phyloP scores from a whole-genome alignment of 2,888 invertebrate species.

The Pristionchus fissidentatus region DNA sequence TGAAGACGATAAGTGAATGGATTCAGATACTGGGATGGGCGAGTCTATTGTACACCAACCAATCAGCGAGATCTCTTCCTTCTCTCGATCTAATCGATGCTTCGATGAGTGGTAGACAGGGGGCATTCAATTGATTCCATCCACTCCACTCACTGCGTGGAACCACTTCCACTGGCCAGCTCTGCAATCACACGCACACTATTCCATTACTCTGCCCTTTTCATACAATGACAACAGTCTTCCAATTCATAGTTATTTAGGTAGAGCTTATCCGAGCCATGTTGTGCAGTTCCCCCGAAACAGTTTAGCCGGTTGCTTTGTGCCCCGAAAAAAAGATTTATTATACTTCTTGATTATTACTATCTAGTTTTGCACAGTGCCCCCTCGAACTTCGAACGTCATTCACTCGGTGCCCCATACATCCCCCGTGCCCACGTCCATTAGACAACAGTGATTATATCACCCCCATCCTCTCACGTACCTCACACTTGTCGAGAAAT shows the following conservation, averaged over 20 bases:
- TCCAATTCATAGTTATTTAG: too few relatives aligned
- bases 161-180: slow-evolving; percentile 54
- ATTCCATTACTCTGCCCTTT: too few relatives aligned
- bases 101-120: slow-evolving; percentile 61
- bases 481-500: slow-evolving; percentile 56
- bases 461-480: too few relatives aligned
- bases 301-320: too few relatives aligned
- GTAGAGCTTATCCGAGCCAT: too few relatives aligned
- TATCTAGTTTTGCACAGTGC: too few relatives aligned
- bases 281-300: too few relatives aligned
- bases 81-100: slow-evolving; percentile 60
- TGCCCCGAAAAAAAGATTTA: not conserved
- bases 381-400: slow-evolving; percentile 27
- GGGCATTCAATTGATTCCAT: slow-evolving; percentile 66
- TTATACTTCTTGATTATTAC: too few relatives aligned
- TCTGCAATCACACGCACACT: not conserved
- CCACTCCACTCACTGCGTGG: slow-evolving; percentile 57
- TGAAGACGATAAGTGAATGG: not conserved
- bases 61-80: slow-evolving; percentile 64
- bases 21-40: slow-evolving; percentile 50
- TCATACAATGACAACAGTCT: too few relatives aligned
- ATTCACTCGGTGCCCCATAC: too few relatives aligned
- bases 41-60: slow-evolving; percentile 63
- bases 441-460: too few relatives aligned
- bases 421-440: too few relatives aligned